A percentile compares a stretch with the other conserved stretches of the same genome.
Evolutionary conservation across 2,797 vertebrate genomes (phyloP).

Genomic region (Perodicticus potto): DNA sequence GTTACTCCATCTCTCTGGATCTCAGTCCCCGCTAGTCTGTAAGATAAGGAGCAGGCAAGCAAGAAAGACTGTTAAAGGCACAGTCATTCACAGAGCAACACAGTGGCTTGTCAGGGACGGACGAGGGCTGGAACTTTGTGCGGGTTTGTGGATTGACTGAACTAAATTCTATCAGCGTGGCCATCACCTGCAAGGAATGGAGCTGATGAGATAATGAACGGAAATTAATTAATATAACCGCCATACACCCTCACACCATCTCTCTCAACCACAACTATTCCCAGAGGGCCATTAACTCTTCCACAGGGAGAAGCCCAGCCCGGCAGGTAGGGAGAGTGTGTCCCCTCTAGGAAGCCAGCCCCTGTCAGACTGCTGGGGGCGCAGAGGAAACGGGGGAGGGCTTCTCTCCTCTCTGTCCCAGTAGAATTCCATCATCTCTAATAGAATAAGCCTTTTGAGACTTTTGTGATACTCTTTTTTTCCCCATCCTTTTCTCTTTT

Average conservation of each 20-base stretch:
- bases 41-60: neutral
- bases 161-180: conserved; percentile 60
- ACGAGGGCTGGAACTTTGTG: neutral
- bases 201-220: conserved; percentile 74
- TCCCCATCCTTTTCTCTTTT: neutral
- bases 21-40: neutral
- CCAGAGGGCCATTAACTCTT: conserved; percentile 47
- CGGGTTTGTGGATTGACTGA: conserved; percentile 66
- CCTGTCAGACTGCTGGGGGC: neutral
- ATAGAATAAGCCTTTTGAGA: neutral
- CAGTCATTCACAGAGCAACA: neutral
- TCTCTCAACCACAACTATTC: conserved; percentile 31
- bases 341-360: neutral
- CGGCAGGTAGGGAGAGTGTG: neutral
- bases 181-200: conserved; percentile 22
- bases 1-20: neutral
- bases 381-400: neutral
- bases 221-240: conserved; percentile 73
- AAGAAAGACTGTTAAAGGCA: neutral
- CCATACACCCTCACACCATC: conserved; percentile 60
- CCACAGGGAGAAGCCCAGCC: neutral
- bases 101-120: neutral
- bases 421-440: neutral
- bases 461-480: neutral
- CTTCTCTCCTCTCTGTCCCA: neutral